These are phyloP conservation scores for Baryphthengus martii DNA, from an alignment of 2,113 vertebrate genomes.

Conservation along the genomic window DNA sequence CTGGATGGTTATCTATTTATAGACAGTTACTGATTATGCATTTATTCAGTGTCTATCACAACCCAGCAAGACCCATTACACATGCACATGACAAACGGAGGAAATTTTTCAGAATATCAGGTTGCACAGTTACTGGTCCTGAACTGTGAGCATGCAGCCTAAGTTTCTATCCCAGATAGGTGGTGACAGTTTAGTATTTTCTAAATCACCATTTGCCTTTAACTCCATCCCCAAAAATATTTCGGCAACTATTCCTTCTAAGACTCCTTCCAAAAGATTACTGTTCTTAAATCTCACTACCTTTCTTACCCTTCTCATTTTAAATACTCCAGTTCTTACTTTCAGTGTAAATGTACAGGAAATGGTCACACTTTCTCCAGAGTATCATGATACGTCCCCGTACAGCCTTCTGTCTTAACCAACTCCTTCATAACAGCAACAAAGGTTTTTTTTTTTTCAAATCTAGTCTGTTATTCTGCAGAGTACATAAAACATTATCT, in stretches of 20 bases:
- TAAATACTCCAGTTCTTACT: neutral
- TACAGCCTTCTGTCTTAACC: neutral
- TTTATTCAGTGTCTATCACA: neutral
- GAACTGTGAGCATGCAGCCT: fast-evolving
- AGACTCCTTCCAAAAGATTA: neutral
- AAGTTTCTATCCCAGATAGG: neutral
- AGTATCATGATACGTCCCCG: neutral
- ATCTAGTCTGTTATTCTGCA: neutral
- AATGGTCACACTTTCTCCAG: neutral
- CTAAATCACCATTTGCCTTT: neutral
- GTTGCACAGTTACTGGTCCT: neutral
- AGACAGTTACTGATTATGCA: neutral
- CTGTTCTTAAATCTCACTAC: neutral
- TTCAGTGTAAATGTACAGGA: neutral
- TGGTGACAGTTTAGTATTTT: neutral
- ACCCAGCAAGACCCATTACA: neutral
- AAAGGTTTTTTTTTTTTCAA: neutral
- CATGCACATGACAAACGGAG: neutral
- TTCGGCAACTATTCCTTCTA: neutral
- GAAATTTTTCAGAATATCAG: neutral
- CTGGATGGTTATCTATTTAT: neutral
- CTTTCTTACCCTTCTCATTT: neutral
- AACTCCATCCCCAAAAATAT: neutral
- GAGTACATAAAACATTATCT: neutral
- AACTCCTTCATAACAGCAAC: neutral